Conservation (phyloP, 2,797 vertebrate genomes). For the Falco biarmicus region DNA sequence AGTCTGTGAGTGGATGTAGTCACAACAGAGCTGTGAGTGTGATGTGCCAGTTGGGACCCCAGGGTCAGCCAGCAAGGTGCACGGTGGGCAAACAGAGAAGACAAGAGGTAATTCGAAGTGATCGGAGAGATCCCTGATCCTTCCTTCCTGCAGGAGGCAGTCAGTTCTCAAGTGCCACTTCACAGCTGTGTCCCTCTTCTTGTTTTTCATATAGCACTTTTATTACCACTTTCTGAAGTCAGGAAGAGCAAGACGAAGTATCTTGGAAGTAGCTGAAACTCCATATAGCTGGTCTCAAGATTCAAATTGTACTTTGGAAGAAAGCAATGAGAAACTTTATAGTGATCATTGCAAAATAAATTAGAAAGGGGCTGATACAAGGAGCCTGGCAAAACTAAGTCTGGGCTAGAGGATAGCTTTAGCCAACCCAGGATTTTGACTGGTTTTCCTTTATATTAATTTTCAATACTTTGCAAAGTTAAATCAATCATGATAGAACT, state of each 20-base stretch:
- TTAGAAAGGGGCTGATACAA: background rate
- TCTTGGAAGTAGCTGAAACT: background rate
- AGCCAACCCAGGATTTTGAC: background rate
- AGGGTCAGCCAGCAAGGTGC: background rate
- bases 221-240: background rate
- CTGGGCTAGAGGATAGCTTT: background rate
- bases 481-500: background rate
- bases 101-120: background rate
- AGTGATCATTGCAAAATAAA: background rate
- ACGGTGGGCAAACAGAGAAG: rapidly evolving
- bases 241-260: background rate
- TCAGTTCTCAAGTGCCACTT: background rate
- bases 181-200: too few species aligned
- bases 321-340: background rate
- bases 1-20: background rate
- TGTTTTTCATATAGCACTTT: background rate
- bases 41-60: background rate
- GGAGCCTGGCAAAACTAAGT: background rate
- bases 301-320: background rate
- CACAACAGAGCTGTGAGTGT: background rate
- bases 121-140: background rate
- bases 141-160: background rate
- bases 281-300: background rate
- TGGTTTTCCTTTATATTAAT: background rate
- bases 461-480: background rate